Percentiles rank a stretch among this genome's conserved stretches.
Conservation (phyloP, 92 coral and sea anemone species). For the Porites divaricata region DNA sequence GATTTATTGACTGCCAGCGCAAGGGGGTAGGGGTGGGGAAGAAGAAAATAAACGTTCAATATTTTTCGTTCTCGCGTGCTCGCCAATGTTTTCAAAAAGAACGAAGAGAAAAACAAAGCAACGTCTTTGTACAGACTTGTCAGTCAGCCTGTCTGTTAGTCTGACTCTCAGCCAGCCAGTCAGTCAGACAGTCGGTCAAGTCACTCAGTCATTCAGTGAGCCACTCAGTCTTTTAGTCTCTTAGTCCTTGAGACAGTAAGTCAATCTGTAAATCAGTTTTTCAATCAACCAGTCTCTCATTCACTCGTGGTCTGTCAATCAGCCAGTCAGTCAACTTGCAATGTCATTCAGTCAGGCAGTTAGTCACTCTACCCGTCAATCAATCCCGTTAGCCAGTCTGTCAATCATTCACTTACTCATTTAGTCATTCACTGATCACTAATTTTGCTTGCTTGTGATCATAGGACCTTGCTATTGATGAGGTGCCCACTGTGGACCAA, state of each 20-base stretch:
- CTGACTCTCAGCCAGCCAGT: not conserved
- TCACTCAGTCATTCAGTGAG: not conserved
- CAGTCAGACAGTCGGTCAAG: not conserved
- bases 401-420: not conserved
- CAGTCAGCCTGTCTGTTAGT: not conserved
- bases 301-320: not conserved
- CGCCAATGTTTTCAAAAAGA: no score
- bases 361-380: not conserved
- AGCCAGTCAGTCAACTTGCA: not conserved
- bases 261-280: not conserved
- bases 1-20: no score
- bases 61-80: no score
- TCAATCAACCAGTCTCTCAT: not conserved
- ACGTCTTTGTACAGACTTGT: not conserved
- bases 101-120: no score
- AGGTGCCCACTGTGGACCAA: conserved; percentile 84
- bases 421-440: not conserved
- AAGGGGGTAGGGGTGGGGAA: no score
- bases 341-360: not conserved
- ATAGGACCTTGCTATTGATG: conserved; percentile 85
- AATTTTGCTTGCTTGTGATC: not conserved
- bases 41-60: no score
- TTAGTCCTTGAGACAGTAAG: not conserved
- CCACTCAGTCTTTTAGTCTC: not conserved
- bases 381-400: not conserved